Evolutionary conservation across 2,888 invertebrate genomes (phyloP).

Genomic region (Belgica antarctica): DNA sequence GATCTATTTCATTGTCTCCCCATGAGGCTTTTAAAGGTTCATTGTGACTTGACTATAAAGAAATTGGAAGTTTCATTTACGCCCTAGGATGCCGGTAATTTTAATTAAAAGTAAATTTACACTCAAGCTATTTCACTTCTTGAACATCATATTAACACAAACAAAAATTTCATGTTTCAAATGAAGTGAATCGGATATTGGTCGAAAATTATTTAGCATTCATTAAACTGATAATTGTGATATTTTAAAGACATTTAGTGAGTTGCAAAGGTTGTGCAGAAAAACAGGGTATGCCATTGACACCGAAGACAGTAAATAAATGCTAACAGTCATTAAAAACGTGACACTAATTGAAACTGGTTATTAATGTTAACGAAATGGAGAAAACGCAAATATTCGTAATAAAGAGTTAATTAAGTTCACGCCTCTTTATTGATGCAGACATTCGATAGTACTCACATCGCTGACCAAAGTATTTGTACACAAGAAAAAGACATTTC

Average conservation of each 20-base stretch:
- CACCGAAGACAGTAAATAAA: slow-evolving; percentile 15
- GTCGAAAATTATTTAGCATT: too few relatives aligned
- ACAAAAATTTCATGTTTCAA: too few relatives aligned
- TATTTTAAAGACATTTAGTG: too few relatives aligned
- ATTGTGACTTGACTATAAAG: background rate
- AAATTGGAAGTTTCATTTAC: slow-evolving; percentile 23
- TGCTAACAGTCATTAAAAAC: background rate
- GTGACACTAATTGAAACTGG: slow-evolving; percentile 12
- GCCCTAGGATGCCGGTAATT: slow-evolving; percentile 10
- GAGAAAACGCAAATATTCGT: slow-evolving; percentile 12
- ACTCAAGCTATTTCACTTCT: slow-evolving; percentile 15
- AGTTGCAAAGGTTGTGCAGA: background rate
- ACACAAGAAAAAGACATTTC: background rate
- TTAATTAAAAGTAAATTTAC: slow-evolving; percentile 32
- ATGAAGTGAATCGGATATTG: too few relatives aligned
- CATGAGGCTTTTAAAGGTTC: background rate
- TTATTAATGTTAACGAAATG: background rate
- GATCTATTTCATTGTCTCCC: background rate
- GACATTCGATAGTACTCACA: background rate
- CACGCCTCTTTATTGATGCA: slow-evolving; percentile 25
- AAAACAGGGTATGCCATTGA: background rate
- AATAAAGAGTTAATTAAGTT: slow-evolving; percentile 39
- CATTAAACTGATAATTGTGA: too few relatives aligned
- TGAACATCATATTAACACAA: too few relatives aligned
- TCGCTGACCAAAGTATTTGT: background rate